Percentiles rank a stretch among this genome's conserved stretches.
Evolutionary conservation across 2,113 vertebrate species (phyloP).

Genomic region (Myotis lucifugus): DNA sequence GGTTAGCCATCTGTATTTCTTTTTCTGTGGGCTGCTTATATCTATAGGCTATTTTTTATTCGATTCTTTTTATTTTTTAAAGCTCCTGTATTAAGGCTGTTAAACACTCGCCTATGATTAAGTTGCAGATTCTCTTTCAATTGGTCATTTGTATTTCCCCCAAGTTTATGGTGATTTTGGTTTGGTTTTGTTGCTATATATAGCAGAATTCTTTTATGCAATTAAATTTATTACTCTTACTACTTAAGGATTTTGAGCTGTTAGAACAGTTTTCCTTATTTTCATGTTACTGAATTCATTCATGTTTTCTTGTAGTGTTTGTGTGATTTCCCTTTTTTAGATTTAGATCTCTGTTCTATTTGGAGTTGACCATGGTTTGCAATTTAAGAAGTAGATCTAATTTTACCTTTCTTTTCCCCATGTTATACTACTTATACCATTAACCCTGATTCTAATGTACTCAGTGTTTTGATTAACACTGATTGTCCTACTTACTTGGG

Average conservation of each 20-base stretch:
- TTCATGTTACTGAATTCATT: background rate
- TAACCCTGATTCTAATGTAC: background rate
- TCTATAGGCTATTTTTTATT: background rate
- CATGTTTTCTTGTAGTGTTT: background rate
- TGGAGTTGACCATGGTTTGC: background rate
- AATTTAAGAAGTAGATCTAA: background rate
- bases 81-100: background rate
- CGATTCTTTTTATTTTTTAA: conserved; percentile 26
- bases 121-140: background rate
- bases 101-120: background rate
- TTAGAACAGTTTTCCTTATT: conserved; percentile 30
- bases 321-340: background rate
- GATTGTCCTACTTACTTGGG: conserved; percentile 12
- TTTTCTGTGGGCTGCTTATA: background rate
- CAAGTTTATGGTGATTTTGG: background rate
- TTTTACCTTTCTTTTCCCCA: background rate
- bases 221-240: background rate
- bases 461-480: background rate
- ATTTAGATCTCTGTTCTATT: background rate
- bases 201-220: background rate
- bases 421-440: background rate
- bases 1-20: background rate
- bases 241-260: background rate
- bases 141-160: background rate
- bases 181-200: background rate